Base-by-base conservation (phyloP, 1,140 invertebrate genomes). In the Zaprionus davidi region DNA sequence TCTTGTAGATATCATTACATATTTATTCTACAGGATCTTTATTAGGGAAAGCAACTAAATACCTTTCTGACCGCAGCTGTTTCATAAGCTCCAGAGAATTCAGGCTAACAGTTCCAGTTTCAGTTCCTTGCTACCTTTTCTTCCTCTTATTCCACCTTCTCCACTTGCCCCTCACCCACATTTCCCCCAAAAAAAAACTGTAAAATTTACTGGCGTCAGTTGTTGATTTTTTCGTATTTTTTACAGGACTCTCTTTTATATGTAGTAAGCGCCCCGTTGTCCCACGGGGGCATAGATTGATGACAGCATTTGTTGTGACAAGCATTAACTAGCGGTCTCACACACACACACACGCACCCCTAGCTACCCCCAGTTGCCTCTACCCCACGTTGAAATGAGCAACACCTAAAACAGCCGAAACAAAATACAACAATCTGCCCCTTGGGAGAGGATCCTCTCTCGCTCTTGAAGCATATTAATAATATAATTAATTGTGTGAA, bases 251-350 rank as follows among this genome's bases (percentile, higher is more conserved):
- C 49, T 67, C 38, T 24, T 46, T 58, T 38, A 53, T 66, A 34
- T 53, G 1, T 49, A 38, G 13, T 62, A 46, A 15, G 31, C 34
- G 31, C 38, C 57, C 73, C 36, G 17, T 31, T 49, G 65, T 28
- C 36, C 65, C 63, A 71, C 53, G 68, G 60, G 68, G 62, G 51
- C 20, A 34, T 11, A 51, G 36, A 88, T 88, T 88, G 81, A 90
- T 88, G 84, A 84, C 84, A 81, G 63, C 81, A 90, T 88, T 90
- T 88, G 81, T 90, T 88, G 85, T 83, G 81, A 88, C 84, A 88
- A 71, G 75, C 78, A 88, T 76, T 90, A 90, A 90, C 84, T 90
- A 90, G 84, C 55, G 75, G 84, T 88, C 84, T 88, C 84, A 81
- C 84, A 88, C 84, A 20, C 22, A 44, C 36, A 17, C 34, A 13